A percentile compares a stretch with the other conserved stretches of the same genome.
These are phyloP conservation scores for Drosophila ohnishii DNA, from an alignment of 1,140 invertebrate species.

Conservation along the genomic window DNA sequence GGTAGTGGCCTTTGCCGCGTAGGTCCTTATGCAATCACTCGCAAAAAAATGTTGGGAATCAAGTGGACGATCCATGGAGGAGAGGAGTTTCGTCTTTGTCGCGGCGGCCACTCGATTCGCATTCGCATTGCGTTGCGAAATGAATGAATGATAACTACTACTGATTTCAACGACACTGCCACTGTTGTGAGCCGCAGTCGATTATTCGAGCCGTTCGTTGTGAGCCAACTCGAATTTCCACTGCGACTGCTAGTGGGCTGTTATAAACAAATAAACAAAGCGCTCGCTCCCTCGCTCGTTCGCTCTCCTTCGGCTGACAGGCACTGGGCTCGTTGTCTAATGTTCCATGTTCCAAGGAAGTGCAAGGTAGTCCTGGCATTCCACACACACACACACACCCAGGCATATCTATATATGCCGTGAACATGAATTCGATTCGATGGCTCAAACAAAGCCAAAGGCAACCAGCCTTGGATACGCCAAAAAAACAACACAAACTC, in stretches of 20 bases:
- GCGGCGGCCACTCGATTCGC: constrained; percentile 27
- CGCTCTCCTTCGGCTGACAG: constrained; percentile 9
- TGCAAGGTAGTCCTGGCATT: constrained; percentile 59
- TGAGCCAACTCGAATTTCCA: constrained; percentile 55
- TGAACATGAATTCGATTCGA: constrained; percentile 62
- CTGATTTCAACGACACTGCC: constrained; percentile 26
- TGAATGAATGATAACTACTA: constrained; percentile 33
- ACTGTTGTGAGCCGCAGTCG: constrained; percentile 35
- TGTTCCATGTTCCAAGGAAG: constrained; percentile 39
- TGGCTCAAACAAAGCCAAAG: constrained; percentile 57
- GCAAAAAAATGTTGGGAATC: neutral
- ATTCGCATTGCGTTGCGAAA: constrained; percentile 43
- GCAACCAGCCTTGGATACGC: constrained; percentile 63
- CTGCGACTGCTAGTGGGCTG: constrained; percentile 48
- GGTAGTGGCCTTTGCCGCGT: neutral
- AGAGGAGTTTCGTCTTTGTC: neutral
- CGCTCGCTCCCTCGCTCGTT: constrained; percentile 6
- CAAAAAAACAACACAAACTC: constrained; percentile 12
- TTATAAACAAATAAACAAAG: constrained; percentile 74
- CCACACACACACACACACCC: constrained; percentile 40
- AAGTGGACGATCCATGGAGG: constrained; percentile 7
- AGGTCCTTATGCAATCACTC: constrained; percentile 33
- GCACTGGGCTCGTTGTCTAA: constrained; percentile 42
- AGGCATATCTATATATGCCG: constrained; percentile 23
- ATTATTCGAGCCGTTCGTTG: constrained; percentile 43